Evolutionary conservation across 2,797 vertebrate genomes (phyloP).

Genomic region (Myotis vivesi): DNA sequence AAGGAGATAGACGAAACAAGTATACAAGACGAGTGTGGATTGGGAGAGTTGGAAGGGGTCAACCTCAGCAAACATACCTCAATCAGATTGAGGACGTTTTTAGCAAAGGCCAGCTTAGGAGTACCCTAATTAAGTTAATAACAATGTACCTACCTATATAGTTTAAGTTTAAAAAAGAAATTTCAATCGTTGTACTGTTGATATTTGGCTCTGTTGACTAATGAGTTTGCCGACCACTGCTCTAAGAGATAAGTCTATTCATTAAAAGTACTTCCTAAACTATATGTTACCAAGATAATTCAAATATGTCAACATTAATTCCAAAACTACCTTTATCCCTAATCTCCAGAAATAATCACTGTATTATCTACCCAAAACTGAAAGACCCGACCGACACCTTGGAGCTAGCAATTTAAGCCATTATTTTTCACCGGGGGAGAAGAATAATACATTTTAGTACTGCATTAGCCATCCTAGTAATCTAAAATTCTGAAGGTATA

Average conservation of each 20-base stretch:
- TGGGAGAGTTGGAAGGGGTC: no score
- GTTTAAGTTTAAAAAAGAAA: no score
- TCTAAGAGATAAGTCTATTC: neutral
- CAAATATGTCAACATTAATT: neutral
- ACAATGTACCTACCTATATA: no score
- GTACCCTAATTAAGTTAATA: no score
- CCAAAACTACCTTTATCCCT: neutral
- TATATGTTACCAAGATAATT: neutral
- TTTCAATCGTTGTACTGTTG: no score
- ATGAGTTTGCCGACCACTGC: no score
- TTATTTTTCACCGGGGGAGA: neutral
- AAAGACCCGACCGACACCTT: neutral
- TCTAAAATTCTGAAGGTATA: conserved; percentile 33
- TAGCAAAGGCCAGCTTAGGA: no score
- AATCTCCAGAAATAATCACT: conserved; percentile 21
- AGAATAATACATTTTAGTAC: neutral
- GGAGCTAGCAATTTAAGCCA: neutral
- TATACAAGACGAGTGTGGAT: no score
- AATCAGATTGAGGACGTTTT: no score
- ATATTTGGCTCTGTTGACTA: no score
- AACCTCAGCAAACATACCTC: no score
- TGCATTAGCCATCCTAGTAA: neutral
- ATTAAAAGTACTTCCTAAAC: neutral
- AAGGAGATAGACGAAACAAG: no score
- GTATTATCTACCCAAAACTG: neutral